Base-by-base conservation (phyloP, 2,113 vertebrate genomes). In the Rattus norvegicus region DNA sequence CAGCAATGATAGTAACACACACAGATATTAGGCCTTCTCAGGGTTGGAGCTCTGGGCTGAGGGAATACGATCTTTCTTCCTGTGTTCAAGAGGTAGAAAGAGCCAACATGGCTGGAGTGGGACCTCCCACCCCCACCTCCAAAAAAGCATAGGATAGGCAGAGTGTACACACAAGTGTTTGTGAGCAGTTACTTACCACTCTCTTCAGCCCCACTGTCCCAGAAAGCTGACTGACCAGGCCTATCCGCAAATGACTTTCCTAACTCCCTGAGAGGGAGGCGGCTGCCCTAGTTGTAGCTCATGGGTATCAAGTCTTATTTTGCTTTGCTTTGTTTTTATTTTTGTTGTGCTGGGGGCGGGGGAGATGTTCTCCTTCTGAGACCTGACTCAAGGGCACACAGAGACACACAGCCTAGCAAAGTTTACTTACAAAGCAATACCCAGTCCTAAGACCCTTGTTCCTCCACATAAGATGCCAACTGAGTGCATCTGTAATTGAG, bases 371-470 rank as follows among this genome's bases (percentile, higher is more conserved):
- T n/a, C 13, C 7, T 47, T 20, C 89, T 84, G 67, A 87, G 73
- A 83, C 6, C 8, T 20, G 3, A 83, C 22, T 93, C 56, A 49
- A 49, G 59, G 90, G n/a, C 28, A 92, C 80, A 22, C 72, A 85
- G 79, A 96, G n/a, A 80, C 88, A 88, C 17, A 61, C 20, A 95
- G 73, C 10, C 86, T 47, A 91, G 79, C 56, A 73, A 49, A 75
- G 36, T 72, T 88, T 92, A 59, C 73, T 94, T 70, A 39, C 33
- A 47, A 84, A 83, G 70, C n/a, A 47, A 54, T 63, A 92, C 4
- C 39, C 69, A 47, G 9, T 83, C 36, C 3, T 86, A 65, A 93
- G 67, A 67, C 75, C 47, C 20, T 24, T 54, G 81, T 72, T 63
- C 6, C 54, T 49, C 43, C 30, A 9, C n/a, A 28, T 20, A 87